Conservation (phyloP, 2,888 invertebrate species). For the Ochropleura leucogaster region DNA sequence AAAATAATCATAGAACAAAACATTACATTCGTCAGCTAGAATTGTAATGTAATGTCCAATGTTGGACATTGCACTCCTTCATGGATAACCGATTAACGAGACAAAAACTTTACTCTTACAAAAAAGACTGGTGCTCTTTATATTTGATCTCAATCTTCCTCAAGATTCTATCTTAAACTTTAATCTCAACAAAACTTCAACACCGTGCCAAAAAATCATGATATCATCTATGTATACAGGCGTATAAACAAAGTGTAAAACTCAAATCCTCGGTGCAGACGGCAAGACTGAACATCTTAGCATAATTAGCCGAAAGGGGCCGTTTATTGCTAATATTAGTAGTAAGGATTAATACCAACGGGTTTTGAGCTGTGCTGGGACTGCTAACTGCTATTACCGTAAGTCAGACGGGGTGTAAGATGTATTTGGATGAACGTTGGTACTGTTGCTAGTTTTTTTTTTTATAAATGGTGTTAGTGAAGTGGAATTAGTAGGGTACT, state of each 20-base stretch:
- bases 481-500: not conserved
- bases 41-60: not conserved
- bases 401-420: constrained; percentile 68
- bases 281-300: constrained; percentile 86
- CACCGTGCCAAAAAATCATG: constrained; percentile 50
- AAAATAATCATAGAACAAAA: no score
- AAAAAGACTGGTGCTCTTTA: not conserved
- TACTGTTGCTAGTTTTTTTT: constrained; percentile 21
- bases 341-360: constrained; percentile 87
- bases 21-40: no score
- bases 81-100: not conserved
- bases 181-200: constrained; percentile 12
- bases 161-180: constrained; percentile 2
- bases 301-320: constrained; percentile 88
- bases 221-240: constrained; percentile 60
- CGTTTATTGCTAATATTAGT: constrained; percentile 90
- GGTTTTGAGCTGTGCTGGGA: constrained; percentile 70
- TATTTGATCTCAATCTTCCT: not conserved
- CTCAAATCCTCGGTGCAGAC: constrained; percentile 80
- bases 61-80: no score
- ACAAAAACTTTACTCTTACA: not conserved
- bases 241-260: constrained; percentile 72
- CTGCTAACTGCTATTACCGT: constrained; percentile 82
- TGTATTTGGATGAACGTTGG: constrained; percentile 31
- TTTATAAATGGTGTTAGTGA: not conserved